Evolutionary conservation across 2,888 invertebrate species (phyloP).

Genomic region (Mechanitis mazaeus): DNA sequence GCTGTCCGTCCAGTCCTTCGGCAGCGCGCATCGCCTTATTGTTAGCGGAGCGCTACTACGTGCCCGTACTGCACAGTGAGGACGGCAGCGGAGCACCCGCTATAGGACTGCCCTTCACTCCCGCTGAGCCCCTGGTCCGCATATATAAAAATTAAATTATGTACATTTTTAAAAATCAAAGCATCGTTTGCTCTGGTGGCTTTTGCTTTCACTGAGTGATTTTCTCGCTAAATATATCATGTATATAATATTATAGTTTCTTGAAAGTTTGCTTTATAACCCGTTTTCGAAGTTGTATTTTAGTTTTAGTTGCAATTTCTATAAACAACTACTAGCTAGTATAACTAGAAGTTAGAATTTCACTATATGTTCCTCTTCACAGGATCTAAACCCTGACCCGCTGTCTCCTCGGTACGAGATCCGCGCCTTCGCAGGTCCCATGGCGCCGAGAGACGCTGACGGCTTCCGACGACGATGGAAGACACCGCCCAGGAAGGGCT

Average conservation of each 20-base stretch:
- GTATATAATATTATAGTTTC: no score
- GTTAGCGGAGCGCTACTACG: constrained; percentile 87
- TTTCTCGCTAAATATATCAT: no score
- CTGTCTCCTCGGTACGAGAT: constrained; percentile 84
- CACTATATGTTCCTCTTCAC: constrained; percentile 6
- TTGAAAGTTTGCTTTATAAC: no score
- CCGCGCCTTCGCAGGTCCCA: constrained; percentile 93
- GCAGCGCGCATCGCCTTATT: constrained; percentile 76
- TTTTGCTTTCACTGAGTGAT: no score
- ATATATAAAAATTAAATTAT: no score
- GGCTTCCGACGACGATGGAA: constrained; percentile 88
- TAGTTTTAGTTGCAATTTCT: no score
- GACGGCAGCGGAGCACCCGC: constrained; percentile 85
- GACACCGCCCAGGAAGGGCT: constrained; percentile 81
- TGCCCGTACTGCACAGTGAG: constrained; percentile 89
- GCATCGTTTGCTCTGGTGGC: no score
- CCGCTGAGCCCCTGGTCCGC: constrained; percentile 79
- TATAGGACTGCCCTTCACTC: constrained; percentile 88
- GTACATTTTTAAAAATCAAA: no score
- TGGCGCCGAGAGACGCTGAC: constrained; percentile 84
- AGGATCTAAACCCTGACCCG: constrained; percentile 81
- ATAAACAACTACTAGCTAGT: no score
- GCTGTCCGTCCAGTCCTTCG: constrained; percentile 66
- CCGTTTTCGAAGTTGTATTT: no score
- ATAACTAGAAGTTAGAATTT: no score